phyloP scores from a whole-genome alignment of 2,888 invertebrate genomes.

The Mimachlamys varia region DNA sequence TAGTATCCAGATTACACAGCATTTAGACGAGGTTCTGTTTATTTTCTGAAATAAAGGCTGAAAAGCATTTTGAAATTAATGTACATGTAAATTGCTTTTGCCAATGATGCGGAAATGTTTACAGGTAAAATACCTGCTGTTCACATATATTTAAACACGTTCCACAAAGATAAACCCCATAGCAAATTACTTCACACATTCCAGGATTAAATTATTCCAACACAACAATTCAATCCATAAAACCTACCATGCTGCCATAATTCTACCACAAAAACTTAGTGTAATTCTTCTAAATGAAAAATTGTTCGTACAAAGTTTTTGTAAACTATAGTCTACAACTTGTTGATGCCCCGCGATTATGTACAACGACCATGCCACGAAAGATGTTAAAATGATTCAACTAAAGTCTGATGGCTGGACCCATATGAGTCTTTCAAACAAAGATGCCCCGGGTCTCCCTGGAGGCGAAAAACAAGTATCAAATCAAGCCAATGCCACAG shows the following conservation, averaged over 20 bases:
- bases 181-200: neutral
- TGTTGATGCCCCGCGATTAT: neutral
- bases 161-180: neutral
- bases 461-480: slow-evolving; percentile 23
- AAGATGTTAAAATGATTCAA: neutral
- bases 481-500: slow-evolving; percentile 18
- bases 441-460: neutral
- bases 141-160: slow-evolving; percentile 27
- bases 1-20: too few species aligned
- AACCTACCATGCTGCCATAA: neutral
- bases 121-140: neutral
- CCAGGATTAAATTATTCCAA: neutral
- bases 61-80: too few species aligned
- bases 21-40: too few species aligned
- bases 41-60: too few species aligned
- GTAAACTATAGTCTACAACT: neutral
- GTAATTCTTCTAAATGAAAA: neutral
- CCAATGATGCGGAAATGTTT: too few species aligned
- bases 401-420: neutral
- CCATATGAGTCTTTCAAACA: neutral
- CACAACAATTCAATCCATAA: too few species aligned
- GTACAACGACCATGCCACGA: slow-evolving; percentile 21
- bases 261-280: neutral
- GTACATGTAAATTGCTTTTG: too few species aligned
- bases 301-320: neutral